phyloP scores from a whole-genome alignment of 1,140 invertebrate species.

The Apis florea region DNA sequence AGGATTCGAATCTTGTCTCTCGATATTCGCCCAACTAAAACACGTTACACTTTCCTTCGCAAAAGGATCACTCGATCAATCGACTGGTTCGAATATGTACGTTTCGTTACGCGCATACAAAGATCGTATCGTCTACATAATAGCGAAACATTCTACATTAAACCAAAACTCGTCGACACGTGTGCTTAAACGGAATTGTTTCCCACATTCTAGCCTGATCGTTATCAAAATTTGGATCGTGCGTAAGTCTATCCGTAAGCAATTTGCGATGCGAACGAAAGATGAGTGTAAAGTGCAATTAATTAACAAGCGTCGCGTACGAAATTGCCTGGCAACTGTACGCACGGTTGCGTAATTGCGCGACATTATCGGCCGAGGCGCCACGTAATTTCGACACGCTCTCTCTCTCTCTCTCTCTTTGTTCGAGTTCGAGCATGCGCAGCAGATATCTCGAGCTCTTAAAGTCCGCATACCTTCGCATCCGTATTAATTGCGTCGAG shows the following conservation, averaged over 20 bases:
- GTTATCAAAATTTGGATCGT: not conserved
- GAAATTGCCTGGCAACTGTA: not conserved
- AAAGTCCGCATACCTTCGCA: conserved; percentile 9
- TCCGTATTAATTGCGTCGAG: conserved; percentile 10
- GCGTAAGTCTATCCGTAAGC: no score
- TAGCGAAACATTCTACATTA: not conserved
- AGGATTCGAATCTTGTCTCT: no score
- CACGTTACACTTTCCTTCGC: no score
- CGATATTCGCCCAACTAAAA: no score
- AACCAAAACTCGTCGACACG: not conserved
- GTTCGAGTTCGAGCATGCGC: not conserved
- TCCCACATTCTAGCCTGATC: not conserved
- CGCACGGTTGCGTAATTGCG: conserved; percentile 26
- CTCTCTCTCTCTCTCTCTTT: conserved; percentile 5
- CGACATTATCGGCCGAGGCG: conserved; percentile 47
- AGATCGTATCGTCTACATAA: not conserved
- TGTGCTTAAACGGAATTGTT: not conserved
- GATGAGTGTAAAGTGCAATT: conserved; percentile 4
- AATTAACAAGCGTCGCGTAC: conserved; percentile 11
- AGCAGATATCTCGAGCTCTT: not conserved
- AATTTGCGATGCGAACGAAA: not conserved
- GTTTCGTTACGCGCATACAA: no score
- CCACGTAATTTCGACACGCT: conserved; percentile 29
- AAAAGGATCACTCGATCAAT: no score
- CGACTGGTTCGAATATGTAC: not conserved